Percentiles rank a stretch among this genome's conserved stretches.
Conservation (phyloP, 1,140 invertebrate species). For the Zaprionus inermis region DNA sequence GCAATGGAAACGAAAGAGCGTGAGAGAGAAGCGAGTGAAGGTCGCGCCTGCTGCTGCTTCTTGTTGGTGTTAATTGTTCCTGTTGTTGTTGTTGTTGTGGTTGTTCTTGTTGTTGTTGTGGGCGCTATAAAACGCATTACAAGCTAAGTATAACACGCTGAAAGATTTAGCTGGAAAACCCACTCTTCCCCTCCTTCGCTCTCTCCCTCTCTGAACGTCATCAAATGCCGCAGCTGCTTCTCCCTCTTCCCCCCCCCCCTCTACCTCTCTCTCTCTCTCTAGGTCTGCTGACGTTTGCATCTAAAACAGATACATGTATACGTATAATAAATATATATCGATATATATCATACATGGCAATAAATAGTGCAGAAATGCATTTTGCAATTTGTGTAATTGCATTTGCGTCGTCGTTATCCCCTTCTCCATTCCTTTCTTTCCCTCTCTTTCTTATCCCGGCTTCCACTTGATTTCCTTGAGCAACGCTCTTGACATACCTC, state of each 20-base stretch:
- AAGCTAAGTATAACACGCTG: slow-evolving; percentile 35
- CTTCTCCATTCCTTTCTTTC: background rate
- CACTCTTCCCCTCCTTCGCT: slow-evolving; percentile 2
- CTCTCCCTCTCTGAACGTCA: slow-evolving; percentile 28
- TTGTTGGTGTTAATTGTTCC: slow-evolving; percentile 18
- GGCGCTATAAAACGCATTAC: slow-evolving; percentile 52
- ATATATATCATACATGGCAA: slow-evolving; percentile 32
- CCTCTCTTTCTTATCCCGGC: background rate
- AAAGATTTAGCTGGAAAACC: slow-evolving; percentile 44
- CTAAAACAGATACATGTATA: slow-evolving; percentile 19
- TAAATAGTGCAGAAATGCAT: slow-evolving; percentile 49
- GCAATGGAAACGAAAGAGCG: slow-evolving; percentile 55
- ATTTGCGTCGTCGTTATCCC: slow-evolving; percentile 25
- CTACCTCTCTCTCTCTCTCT: background rate
- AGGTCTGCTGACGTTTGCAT: slow-evolving; percentile 31
- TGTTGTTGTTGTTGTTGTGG: too few relatives aligned
- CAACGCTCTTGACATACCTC: background rate
- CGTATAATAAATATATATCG: background rate
- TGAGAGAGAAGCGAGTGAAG: slow-evolving; percentile 50
- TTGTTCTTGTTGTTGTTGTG: slow-evolving; percentile 25
- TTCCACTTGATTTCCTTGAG: background rate
- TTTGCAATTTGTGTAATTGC: slow-evolving; percentile 38
- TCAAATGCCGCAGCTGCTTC: background rate
- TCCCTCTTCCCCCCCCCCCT: background rate
- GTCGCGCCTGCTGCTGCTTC: slow-evolving; percentile 37